Percentiles rank a stretch among this genome's conserved stretches.
Conservation (phyloP, 2,797 vertebrate genomes). For the Podarcis siculus region DNA sequence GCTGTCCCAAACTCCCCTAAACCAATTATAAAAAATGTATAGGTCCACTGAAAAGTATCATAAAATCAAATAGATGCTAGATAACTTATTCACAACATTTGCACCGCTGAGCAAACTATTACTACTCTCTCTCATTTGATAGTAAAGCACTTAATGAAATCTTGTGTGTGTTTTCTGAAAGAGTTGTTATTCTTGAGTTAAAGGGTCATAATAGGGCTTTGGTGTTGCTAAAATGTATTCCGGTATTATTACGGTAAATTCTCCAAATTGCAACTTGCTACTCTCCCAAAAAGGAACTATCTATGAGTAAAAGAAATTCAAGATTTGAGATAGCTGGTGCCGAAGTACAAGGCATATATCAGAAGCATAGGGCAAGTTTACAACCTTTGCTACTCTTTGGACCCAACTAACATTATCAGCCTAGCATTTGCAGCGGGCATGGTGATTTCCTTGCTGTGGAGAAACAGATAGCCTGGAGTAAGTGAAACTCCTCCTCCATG, state of each 20-base stretch:
- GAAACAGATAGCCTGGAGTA: neutral
- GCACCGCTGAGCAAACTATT: neutral
- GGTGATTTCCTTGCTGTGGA: neutral
- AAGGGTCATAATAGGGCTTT: constrained; percentile 7
- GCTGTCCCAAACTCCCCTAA: constrained; percentile 47
- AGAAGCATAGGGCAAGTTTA: neutral
- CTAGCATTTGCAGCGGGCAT: neutral
- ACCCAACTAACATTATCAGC: neutral
- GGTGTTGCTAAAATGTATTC: constrained; percentile 25
- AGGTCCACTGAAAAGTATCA: constrained; percentile 31
- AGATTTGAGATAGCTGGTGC: constrained; percentile 13
- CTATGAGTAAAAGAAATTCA: constrained; percentile 27
- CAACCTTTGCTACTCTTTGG: constrained; percentile 20
- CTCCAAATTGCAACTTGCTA: constrained; percentile 5
- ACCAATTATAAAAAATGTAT: constrained; percentile 39
- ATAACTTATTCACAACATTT: constrained; percentile 48
- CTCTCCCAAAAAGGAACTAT: constrained; percentile 48
- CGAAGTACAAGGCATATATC: neutral
- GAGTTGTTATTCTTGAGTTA: neutral
- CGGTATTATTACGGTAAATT: neutral
- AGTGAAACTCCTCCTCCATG: neutral
- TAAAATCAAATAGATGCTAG: constrained; percentile 44
- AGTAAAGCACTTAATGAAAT: constrained; percentile 13
- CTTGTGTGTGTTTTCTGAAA: constrained; percentile 1
- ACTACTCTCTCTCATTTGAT: constrained; percentile 1